Evolutionary conservation across 2,888 invertebrate species (phyloP), one percentile per base, ranked within the genome.

Genomic region (Acleris sparsana): DNA sequence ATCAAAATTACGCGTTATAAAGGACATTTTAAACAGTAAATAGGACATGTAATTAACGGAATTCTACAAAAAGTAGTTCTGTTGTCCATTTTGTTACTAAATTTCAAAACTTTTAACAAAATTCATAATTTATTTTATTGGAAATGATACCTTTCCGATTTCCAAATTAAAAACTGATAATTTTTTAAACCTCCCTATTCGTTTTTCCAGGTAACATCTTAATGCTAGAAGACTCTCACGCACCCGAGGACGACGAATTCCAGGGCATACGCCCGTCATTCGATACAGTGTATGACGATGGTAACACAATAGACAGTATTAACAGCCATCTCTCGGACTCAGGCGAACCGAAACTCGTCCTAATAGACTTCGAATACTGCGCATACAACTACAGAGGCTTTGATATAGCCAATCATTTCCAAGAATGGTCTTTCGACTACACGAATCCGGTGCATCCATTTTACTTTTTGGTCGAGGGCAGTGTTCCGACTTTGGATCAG

Each of bases 291-390:
- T 80, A 75, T 43, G 83, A 83, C 4, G 92, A 92, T 13, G 81
- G 80, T 0, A 87, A 86, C 68, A 91, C 92, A 0, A 85, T 84
- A 0, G 93, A 93, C 70, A 89, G 86, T 18, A 77, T 86, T 3
- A 69, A 72, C 16, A 85, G 85, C 51, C 82, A 83, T 1, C 80
- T 87, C 0, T 91, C 92, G 0, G 92, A 92, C 62, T 82, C 77
- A 1, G 92, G 92, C 0, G 93, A 94, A 61, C 94, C 95, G 0
- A 94, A 94, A 71, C 86, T 97, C 43, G 96, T 96, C 17, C 93
- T 97, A 33, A 97, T 97, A 78, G 99, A 99, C 84, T 99, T 97
- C 83, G 98, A 99, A 87, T 99, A 98, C 82, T 98, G 98, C 85
- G 97, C 98, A 0, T 99, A 99, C 88, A 98, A 99, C 83, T 79